A percentile compares a stretch with the other conserved stretches of the same genome.
Conservation (phyloP, 2,888 invertebrate species). For the Melieria picta region DNA sequence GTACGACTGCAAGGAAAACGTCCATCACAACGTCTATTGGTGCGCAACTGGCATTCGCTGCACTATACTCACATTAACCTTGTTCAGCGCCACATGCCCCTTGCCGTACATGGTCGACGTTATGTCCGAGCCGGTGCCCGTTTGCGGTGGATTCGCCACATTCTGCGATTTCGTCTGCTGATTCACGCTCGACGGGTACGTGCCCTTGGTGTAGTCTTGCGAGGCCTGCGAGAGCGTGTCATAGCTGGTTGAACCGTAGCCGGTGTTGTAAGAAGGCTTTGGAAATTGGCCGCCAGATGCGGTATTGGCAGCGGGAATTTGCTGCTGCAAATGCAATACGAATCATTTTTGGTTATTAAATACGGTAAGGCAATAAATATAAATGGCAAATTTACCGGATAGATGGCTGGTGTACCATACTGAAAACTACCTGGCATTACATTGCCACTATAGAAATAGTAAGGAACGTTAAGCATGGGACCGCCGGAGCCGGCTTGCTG, state of each 20-base stretch:
- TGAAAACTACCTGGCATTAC: slow-evolving; percentile 77
- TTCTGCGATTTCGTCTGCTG: slow-evolving; percentile 66
- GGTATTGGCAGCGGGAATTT: slow-evolving; percentile 79
- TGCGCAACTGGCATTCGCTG: slow-evolving; percentile 3
- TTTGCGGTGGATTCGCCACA: slow-evolving; percentile 68
- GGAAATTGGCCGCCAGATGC: slow-evolving; percentile 78
- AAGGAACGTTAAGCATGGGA: slow-evolving; percentile 67
- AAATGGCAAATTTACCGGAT: slow-evolving; percentile 70
- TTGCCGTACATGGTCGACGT: slow-evolving; percentile 87
- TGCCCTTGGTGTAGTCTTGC: slow-evolving; percentile 66
- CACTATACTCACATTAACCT: slow-evolving; percentile 83
- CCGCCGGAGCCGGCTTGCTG: slow-evolving; percentile 71
- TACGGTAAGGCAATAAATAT: neutral
- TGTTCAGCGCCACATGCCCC: slow-evolving; percentile 86
- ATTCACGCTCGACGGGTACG: slow-evolving; percentile 65
- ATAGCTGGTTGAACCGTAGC: slow-evolving; percentile 73
- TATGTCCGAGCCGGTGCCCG: slow-evolving; percentile 76
- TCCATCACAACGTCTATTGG: neutral
- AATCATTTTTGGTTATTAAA: slow-evolving; percentile 7
- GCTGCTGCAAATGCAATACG: slow-evolving; percentile 62
- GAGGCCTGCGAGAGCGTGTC: slow-evolving; percentile 68
- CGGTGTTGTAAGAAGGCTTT: slow-evolving; percentile 72
- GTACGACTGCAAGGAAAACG: slow-evolving; percentile 73
- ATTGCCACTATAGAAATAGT: slow-evolving; percentile 76
- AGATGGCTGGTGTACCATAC: slow-evolving; percentile 75